phyloP scores from a whole-genome alignment of 2,888 invertebrate species.

The Torymus aiolomorphi region DNA sequence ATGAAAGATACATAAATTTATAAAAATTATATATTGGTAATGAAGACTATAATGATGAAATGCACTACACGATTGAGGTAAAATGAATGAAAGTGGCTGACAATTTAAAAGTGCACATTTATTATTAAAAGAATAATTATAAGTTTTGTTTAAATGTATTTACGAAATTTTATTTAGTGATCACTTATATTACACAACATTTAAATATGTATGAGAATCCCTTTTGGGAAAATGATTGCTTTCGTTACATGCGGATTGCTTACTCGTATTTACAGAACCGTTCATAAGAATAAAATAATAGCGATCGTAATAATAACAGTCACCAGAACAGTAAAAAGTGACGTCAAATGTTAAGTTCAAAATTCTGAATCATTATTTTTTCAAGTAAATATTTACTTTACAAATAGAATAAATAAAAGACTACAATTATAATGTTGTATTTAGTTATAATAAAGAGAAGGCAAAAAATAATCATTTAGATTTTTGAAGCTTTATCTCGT shows the following conservation, averaged over 20 bases:
- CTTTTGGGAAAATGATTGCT: conserved; percentile 36
- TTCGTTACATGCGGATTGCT: conserved; percentile 40
- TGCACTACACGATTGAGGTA: too few species aligned
- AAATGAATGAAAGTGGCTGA: too few species aligned
- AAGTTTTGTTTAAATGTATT: conserved; percentile 26
- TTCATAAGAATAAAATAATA: too few species aligned
- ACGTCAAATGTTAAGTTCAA: conserved; percentile 4
- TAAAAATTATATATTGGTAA: too few species aligned
- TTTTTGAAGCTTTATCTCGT: neutral
- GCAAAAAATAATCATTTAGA: conserved; percentile 14
- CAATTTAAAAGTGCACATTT: conserved; percentile 30
- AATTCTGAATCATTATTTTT: conserved; percentile 1
- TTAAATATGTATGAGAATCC: too few species aligned
- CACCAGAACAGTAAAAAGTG: neutral
- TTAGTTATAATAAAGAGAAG: neutral
- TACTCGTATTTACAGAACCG: conserved; percentile 28
- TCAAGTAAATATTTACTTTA: neutral
- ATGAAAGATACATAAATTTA: too few species aligned
- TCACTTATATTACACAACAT: conserved; percentile 10
- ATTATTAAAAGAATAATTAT: conserved; percentile 40
- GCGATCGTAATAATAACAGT: neutral
- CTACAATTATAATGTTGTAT: neutral
- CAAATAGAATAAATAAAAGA: neutral
- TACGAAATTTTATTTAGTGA: conserved; percentile 25
- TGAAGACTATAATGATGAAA: too few species aligned